Conservation (phyloP, 2,888 invertebrate species). For the Hyposoter didymator region DNA sequence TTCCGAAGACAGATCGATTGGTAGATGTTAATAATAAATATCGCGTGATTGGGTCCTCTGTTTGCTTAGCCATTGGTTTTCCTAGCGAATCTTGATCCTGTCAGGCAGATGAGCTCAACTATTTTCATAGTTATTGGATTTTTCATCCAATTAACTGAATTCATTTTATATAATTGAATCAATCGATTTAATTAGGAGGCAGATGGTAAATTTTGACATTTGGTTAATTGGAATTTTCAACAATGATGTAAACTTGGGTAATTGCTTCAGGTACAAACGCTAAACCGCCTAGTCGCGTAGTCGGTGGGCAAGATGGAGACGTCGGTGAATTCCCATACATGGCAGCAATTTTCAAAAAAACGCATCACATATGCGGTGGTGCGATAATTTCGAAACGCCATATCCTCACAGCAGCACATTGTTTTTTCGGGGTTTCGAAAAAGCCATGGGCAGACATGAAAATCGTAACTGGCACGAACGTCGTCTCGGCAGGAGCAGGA, state of each 20-base stretch:
- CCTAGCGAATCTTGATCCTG: background rate
- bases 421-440: conserved; percentile 11
- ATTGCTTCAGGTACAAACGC: conserved; percentile 28
- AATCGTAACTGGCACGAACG: conserved; percentile 61
- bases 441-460: conserved; percentile 44
- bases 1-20: too few relatives aligned
- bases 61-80: too few relatives aligned
- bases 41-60: too few relatives aligned
- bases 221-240: background rate
- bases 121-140: background rate
- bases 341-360: conserved; percentile 63
- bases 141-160: background rate
- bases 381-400: conserved; percentile 69
- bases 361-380: conserved; percentile 71
- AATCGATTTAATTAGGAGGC: background rate
- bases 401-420: conserved; percentile 73
- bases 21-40: too few relatives aligned
- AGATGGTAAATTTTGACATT: background rate
- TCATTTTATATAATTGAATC: background rate
- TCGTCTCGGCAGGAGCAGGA: conserved; percentile 46
- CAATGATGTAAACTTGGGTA: too few relatives aligned
- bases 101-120: background rate
- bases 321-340: conserved; percentile 70
- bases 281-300: conserved; percentile 59
- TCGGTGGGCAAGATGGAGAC: conserved; percentile 69